Evolutionary conservation across 2,888 invertebrate genomes (phyloP).

Genomic region (Cecidostiba fungosa): DNA sequence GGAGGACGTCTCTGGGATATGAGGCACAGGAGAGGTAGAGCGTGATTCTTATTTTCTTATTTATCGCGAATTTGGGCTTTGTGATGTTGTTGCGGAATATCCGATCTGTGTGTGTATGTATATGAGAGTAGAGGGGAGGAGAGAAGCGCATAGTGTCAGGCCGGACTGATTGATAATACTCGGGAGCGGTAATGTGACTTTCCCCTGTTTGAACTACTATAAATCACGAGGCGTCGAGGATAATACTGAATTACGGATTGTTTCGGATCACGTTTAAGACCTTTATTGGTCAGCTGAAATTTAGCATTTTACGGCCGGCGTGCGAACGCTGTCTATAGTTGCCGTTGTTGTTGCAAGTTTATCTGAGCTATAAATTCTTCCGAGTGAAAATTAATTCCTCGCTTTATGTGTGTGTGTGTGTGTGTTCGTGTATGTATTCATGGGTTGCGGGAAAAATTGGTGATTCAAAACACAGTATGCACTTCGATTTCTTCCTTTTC

Average conservation of each 20-base stretch:
- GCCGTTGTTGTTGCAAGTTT: constrained; percentile 47
- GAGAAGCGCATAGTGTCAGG: constrained; percentile 40
- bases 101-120: not conserved
- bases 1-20: not conserved
- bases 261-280: constrained; percentile 60
- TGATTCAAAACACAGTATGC: not conserved
- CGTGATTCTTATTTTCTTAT: constrained; percentile 60
- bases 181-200: constrained; percentile 59
- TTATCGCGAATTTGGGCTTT: constrained; percentile 43
- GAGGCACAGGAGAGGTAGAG: not conserved
- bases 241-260: constrained; percentile 64
- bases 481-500: not conserved
- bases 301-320: constrained; percentile 59
- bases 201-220: constrained; percentile 63
- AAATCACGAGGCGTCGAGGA: constrained; percentile 60
- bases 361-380: constrained; percentile 59
- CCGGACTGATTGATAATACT: constrained; percentile 61
- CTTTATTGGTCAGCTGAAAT: constrained; percentile 63
- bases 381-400: constrained; percentile 56
- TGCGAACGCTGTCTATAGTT: no score
- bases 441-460: not conserved
- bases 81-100: not conserved
- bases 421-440: not conserved
- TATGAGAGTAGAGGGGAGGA: not conserved
- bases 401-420: constrained; percentile 32